phyloP scores from a whole-genome alignment of 2,888 invertebrate species.

The Yponomeuta malinellus region DNA sequence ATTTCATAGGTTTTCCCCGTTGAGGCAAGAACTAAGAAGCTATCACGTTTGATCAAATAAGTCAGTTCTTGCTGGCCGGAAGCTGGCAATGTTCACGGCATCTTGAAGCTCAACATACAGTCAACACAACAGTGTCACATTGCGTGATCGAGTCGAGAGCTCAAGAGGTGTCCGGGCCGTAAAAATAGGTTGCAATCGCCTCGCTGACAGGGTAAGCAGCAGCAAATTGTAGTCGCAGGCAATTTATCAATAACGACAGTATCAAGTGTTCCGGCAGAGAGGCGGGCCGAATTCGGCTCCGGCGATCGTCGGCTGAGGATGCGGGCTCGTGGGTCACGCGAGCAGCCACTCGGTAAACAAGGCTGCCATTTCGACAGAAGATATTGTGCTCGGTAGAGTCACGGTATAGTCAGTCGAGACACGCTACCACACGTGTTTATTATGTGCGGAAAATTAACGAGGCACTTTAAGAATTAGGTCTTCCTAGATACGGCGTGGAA shows the following conservation, averaged over 20 bases:
- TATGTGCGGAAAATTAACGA: no score
- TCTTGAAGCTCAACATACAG: background rate
- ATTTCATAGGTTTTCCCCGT: no score
- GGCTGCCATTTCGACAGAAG: background rate
- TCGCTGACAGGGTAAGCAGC: slow-evolving; percentile 38
- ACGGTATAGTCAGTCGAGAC: no score
- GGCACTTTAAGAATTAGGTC: no score
- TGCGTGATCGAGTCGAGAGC: slow-evolving; percentile 2
- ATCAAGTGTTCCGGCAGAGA: slow-evolving; percentile 59
- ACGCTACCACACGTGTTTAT: no score
- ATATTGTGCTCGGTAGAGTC: no score
- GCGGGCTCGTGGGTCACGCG: background rate
- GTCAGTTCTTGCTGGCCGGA: background rate
- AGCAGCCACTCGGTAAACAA: background rate
- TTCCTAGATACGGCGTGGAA: no score
- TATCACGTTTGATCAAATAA: background rate
- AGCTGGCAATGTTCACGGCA: background rate
- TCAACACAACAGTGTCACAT: background rate
- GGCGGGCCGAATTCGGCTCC: slow-evolving; percentile 54
- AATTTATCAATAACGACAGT: slow-evolving; percentile 74
- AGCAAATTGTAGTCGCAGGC: slow-evolving; percentile 51
- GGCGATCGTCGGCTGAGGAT: background rate
- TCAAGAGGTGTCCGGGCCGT: background rate
- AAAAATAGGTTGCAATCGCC: slow-evolving; percentile 32
- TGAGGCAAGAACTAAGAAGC: no score